Evolutionary conservation across 2,797 vertebrate genomes (phyloP).

Genomic region (Setipinna tenuifilis): DNA sequence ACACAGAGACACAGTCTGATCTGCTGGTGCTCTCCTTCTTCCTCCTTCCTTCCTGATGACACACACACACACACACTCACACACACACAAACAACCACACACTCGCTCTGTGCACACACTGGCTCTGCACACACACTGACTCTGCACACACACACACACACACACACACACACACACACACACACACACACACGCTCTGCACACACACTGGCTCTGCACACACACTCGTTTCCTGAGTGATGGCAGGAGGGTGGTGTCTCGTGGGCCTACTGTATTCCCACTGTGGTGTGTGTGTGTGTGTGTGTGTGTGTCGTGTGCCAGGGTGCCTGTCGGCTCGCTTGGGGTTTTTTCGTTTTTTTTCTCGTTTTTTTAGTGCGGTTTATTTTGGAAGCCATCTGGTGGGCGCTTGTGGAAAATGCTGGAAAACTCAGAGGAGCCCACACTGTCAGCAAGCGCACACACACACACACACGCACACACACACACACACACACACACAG

Average conservation of each 20-base stretch:
- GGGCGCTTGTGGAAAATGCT: slow-evolving; percentile 49
- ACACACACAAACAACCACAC: too few relatives aligned
- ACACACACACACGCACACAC: too few relatives aligned
- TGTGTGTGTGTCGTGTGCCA: neutral
- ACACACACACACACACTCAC: neutral
- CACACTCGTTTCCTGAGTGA: neutral
- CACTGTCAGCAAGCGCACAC: neutral
- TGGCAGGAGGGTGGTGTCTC: neutral
- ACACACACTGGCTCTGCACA: too few relatives aligned
- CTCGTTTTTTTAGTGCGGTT: slow-evolving; percentile 51
- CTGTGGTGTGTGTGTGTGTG: neutral
- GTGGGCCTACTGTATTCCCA: neutral
- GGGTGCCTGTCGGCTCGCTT: neutral
- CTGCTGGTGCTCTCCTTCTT: neutral
- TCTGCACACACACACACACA: slow-evolving; percentile 37
- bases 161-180: too few relatives aligned
- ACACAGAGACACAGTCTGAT: neutral
- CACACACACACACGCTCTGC: too few relatives aligned
- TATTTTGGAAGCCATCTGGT: slow-evolving; percentile 58
- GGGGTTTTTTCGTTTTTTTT: neutral
- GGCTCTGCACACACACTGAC: neutral
- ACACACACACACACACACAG: too few relatives aligned
- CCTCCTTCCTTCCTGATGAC: neutral
- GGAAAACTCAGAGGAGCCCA: slow-evolving; percentile 36
- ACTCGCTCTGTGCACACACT: too few relatives aligned